Base-by-base conservation (phyloP, 2,113 vertebrate species). In the Python bivittatus region DNA sequence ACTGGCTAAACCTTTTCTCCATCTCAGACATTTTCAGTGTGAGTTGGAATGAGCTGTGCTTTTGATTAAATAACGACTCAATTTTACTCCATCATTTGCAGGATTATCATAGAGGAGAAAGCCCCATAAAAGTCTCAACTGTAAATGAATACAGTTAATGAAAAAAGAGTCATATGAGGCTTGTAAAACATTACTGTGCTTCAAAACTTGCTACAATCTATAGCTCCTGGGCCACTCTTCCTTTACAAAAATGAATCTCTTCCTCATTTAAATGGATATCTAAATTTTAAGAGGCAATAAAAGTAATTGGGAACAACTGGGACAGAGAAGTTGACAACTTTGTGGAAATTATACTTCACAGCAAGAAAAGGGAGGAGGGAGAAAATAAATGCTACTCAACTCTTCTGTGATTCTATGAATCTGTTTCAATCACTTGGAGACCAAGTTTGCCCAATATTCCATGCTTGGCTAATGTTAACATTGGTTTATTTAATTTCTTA, bases 101-200 rank as follows among this genome's bases (percentile, higher is more conserved):
- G 89, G 22, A 90, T 56, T 92, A 92, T 88, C 94, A 91, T 58
- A 53, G 38, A 93, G 92, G 92, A 95, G 60, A 84, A 95, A 85
- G 84, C 60, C 17, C 33, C 79, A 68, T 84, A 91, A 89, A 94
- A 92, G 3, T 56, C 53, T 92, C 91, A 89, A 54, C 93, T 58
- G 90, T 85, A 94, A 94, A 95, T 79, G 95, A 92, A 86, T 54
- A 86, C 89, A 88, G 88, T 85, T 95, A 94, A 95, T 93, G 94
- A 95, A 93, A 95, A 91, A 91, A 93, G 88, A 90, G 93, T 38
- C 88, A 25, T 0, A 84, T 52, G 93, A 92, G 92, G 93, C 94
- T 90, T 95, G 92, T 93, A 95, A 96, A 95, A 42, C 86, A 87
- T 13, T 25, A 0, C 86, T 0, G 22, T 3, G 91, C 11, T 88